Conservation (phyloP, 1,140 invertebrate species). For the Anadara kagoshimensis region DNA sequence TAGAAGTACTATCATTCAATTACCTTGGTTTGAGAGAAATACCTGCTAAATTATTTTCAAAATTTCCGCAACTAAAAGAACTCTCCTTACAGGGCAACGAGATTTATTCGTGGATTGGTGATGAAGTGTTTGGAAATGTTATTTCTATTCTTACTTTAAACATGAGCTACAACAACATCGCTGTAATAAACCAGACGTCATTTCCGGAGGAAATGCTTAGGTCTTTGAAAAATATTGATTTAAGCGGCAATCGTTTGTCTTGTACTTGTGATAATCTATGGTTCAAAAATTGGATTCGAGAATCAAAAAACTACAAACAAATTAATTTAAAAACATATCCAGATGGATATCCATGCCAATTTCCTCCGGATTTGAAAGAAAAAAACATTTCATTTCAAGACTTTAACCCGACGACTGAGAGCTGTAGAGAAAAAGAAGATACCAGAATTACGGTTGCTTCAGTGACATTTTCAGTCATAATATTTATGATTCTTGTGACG, state of each 20-base stretch:
- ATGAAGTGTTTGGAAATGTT: conserved; percentile 14
- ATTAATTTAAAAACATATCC: not conserved
- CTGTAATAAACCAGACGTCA: conserved; percentile 4
- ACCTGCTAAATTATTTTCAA: not conserved
- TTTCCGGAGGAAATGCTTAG: conserved; percentile 18
- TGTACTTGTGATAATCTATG: conserved; percentile 29
- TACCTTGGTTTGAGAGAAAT: not conserved
- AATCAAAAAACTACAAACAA: too few species aligned
- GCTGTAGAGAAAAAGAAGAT: not conserved
- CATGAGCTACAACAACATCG: conserved; percentile 18
- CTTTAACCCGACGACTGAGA: not conserved
- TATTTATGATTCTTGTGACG: not conserved
- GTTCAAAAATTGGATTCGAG: conserved; percentile 29
- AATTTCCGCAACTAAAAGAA: not conserved
- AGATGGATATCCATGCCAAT: not conserved
- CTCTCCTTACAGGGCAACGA: not conserved
- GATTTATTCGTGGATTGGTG: conserved; percentile 4
- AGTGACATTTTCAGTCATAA: not conserved
- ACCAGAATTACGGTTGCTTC: not conserved
- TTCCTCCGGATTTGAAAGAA: not conserved
- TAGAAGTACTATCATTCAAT: not conserved
- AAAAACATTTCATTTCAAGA: not conserved
- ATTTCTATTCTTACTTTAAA: conserved; percentile 6
- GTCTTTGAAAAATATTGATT: not conserved
- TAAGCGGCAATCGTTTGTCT: conserved; percentile 26